Percentiles rank a stretch among this genome's conserved stretches.
These are phyloP conservation scores for Promerops cafer DNA, from an alignment of 2,113 vertebrate species.

Conservation along the genomic window DNA sequence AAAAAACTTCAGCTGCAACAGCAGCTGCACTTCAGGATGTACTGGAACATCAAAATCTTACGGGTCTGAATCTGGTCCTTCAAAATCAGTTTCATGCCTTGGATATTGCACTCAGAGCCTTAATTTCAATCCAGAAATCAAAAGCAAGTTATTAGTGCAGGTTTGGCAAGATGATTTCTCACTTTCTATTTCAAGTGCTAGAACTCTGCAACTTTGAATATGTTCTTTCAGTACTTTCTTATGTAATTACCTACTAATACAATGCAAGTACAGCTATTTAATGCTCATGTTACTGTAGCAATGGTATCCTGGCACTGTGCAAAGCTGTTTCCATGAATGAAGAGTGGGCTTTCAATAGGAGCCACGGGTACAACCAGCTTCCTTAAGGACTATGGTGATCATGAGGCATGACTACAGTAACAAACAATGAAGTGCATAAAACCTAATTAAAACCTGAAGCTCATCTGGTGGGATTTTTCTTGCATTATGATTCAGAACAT, in stretches of 20 bases:
- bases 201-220: background rate
- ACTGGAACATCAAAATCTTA: background rate
- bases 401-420: background rate
- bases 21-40: background rate
- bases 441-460: background rate
- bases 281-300: background rate
- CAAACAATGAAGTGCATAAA: background rate
- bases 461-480: background rate
- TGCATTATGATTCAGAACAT: background rate
- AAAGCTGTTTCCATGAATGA: background rate
- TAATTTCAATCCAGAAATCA: background rate
- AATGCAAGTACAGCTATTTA: background rate
- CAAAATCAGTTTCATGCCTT: background rate
- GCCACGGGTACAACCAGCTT: background rate
- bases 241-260: background rate
- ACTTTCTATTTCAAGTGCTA: background rate
- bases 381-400: background rate
- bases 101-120: background rate
- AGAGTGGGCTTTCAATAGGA: background rate
- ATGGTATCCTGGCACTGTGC: background rate
- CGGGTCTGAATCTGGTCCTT: background rate
- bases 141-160: background rate
- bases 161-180: background rate
- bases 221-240: background rate
- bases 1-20: background rate